Evolutionary conservation across 1,140 invertebrate genomes (phyloP).

Genomic region (Bombus turneri): DNA sequence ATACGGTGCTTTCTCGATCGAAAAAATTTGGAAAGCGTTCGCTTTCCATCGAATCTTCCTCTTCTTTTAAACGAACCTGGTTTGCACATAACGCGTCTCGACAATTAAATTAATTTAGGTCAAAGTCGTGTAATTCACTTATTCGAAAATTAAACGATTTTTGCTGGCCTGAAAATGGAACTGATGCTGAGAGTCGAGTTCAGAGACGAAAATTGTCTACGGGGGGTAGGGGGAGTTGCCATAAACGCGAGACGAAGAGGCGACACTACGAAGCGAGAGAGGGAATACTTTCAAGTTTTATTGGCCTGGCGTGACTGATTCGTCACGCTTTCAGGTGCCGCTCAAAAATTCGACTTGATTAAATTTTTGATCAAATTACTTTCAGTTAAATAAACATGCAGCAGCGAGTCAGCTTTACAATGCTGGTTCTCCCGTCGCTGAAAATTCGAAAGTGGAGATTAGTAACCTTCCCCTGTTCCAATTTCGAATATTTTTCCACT

Average conservation of each 20-base stretch:
- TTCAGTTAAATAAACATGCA: conserved; percentile 82
- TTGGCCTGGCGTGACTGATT: conserved; percentile 76
- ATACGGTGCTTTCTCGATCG: neutral
- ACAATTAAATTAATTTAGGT: conserved; percentile 14
- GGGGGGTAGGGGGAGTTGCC: neutral
- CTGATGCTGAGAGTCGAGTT: conserved; percentile 3
- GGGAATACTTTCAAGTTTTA: conserved; percentile 77
- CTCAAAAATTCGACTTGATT: conserved; percentile 82
- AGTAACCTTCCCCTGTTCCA: conserved; percentile 30
- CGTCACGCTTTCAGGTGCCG: conserved; percentile 74
- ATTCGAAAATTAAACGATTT: conserved; percentile 47
- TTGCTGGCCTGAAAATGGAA: conserved; percentile 20
- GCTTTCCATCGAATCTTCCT: too few species aligned
- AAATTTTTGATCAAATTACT: conserved; percentile 84
- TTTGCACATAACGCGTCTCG: neutral
- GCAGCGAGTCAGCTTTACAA: conserved; percentile 55
- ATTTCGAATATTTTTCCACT: neutral
- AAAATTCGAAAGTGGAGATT: conserved; percentile 1
- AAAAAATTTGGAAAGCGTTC: neutral
- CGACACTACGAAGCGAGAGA: neutral
- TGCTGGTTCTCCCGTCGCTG: conserved; percentile 37
- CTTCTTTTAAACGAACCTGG: neutral
- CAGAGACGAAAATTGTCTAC: conserved; percentile 39
- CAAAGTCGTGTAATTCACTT: conserved; percentile 4
- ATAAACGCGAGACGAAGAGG: conserved; percentile 35